Base-by-base conservation (phyloP, 1,140 invertebrate genomes). In the Plectus sambesii region DNA sequence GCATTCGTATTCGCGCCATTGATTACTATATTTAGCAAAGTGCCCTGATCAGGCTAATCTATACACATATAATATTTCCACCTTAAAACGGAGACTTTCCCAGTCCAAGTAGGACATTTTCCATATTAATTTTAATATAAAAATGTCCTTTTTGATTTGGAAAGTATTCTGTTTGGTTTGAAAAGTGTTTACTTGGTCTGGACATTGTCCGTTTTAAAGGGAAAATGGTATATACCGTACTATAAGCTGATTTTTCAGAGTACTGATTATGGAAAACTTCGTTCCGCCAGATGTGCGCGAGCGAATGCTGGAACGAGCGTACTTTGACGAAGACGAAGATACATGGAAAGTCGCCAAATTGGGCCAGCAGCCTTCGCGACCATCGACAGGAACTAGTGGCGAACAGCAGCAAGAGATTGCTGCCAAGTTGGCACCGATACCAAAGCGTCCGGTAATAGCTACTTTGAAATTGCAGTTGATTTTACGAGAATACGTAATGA, bases 231-330 rank as follows among this genome's bases (percentile, higher is more conserved):
- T 51, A 20, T 15, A 54, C 46, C 33, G 0, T n/a, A 51, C 15
- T 42, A 38, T 20, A 55, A 5, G 19, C 5, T n/a, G 26, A 54
- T 42, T 44, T 63, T 68, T 20, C 60, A 77, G 79, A 60, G 79
- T 84, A 63, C 75, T 93, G 6, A 84, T 94, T 35, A 89, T 96
- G 48, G 89, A 96, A 62, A 93, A 93, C 72, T 97, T 98, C 70
- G 87, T 98, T 63, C 89, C 90, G 8, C 76, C 79, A 2, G 85
- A 88, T 61, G 86, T 93, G 39, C 82, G 86, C 59, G 79, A 81
- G 38, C 81, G 83, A 59, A 79, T 94, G n/a, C 57, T 80, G 71
- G 58, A 79, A 79, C 60, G 81, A 79, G 59, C 75, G 24, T 75
- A 79, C 22, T 92, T 83, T 71, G 85, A 93, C 70, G 88, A 94